phyloP scores from a whole-genome alignment of 2,888 invertebrate genomes.

The Megalurothrips usitatus region DNA sequence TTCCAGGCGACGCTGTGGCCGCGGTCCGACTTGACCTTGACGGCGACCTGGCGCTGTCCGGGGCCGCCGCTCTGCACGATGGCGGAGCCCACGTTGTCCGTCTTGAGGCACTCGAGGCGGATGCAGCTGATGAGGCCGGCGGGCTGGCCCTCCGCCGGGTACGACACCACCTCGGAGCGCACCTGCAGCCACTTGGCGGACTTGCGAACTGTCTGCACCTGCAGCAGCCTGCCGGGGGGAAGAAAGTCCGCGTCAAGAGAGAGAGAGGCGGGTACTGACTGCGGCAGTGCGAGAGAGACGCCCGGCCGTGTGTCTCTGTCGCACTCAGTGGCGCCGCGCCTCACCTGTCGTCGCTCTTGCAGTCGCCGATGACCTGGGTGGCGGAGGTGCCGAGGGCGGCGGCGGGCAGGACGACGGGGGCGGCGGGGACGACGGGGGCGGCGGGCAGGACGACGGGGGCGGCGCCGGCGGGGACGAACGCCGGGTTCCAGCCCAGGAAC shows the following conservation, averaged over 20 bases:
- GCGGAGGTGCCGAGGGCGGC: neutral
- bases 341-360: neutral
- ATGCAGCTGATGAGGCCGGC: slow-evolving; percentile 7
- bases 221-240: neutral
- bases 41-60: neutral
- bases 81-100: slow-evolving; percentile 4
- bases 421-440: neutral
- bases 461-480: too few relatives aligned
- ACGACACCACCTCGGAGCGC: neutral
- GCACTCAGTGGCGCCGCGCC: too few relatives aligned
- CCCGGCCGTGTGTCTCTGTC: too few relatives aligned
- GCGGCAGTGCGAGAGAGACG: too few relatives aligned
- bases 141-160: neutral
- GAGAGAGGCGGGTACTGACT: too few relatives aligned
- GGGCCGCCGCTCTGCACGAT: neutral
- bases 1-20: slow-evolving; percentile 14
- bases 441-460: neutral
- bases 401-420: neutral
- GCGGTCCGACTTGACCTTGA: slow-evolving; percentile 16
- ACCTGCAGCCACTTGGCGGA: neutral
- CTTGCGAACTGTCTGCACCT: neutral
- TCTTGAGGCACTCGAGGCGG: neutral
- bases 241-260: neutral
- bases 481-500: too few relatives aligned
- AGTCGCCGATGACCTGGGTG: neutral